Evolutionary conservation across 2,113 vertebrate genomes (phyloP).

Genomic region (Pachyramphus minor): DNA sequence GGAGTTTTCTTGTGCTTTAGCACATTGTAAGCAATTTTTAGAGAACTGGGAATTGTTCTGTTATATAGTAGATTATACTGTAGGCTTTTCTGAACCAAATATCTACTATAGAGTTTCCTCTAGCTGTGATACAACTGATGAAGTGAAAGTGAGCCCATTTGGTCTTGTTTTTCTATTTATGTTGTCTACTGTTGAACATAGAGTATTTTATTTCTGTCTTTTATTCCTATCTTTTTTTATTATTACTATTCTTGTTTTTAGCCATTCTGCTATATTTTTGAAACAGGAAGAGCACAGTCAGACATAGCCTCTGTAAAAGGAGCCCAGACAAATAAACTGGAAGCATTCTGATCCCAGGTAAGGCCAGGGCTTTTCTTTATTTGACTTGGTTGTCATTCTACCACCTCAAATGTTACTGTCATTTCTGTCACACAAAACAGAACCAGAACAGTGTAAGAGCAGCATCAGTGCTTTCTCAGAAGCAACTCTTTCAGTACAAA

Average conservation of each 20-base stretch:
- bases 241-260: neutral
- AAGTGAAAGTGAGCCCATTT: neutral
- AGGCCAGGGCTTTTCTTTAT: neutral
- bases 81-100: neutral
- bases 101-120: neutral
- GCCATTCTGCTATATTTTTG: neutral
- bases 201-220: neutral
- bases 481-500: neutral
- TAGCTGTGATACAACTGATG: neutral
- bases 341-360: neutral
- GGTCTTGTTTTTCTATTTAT: neutral
- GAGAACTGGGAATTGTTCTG: accelerated
- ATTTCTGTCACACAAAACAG: neutral
- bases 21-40: neutral
- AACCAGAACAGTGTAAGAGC: neutral
- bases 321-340: neutral
- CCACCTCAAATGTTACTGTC: neutral
- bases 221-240: neutral
- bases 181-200: neutral
- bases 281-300: neutral
- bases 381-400: neutral
- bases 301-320: neutral
- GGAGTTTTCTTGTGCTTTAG: neutral
- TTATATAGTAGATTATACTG: neutral
- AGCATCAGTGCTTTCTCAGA: neutral